A percentile compares a stretch with the other conserved stretches of the same genome.
These are phyloP conservation scores for Acleris emargana DNA, from an alignment of 2,888 invertebrate genomes.

Conservation along the genomic window DNA sequence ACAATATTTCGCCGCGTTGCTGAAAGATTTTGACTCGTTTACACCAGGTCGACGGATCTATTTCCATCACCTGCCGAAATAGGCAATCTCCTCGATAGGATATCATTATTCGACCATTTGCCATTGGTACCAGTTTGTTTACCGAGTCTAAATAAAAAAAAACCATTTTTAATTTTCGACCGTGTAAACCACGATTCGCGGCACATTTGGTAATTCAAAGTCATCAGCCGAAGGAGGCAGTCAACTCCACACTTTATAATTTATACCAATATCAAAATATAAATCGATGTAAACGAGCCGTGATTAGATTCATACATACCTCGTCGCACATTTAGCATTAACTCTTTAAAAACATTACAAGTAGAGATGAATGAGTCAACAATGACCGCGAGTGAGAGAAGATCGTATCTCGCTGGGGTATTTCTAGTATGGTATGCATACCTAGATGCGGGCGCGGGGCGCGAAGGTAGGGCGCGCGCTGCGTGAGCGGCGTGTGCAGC, in stretches of 20 bases:
- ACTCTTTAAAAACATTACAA: neutral
- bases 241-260: too few relatives aligned
- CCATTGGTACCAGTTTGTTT: too few relatives aligned
- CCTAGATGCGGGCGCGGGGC: slow-evolving; percentile 77
- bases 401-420: neutral
- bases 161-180: too few relatives aligned
- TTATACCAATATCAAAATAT: too few relatives aligned
- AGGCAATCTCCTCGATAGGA: too few relatives aligned
- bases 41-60: neutral
- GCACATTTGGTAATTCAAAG: too few relatives aligned
- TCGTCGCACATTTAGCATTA: slow-evolving; percentile 17
- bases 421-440: slow-evolving; percentile 40
- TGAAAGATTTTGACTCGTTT: neutral
- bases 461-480: slow-evolving; percentile 75
- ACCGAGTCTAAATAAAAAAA: too few relatives aligned
- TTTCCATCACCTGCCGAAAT: too few relatives aligned
- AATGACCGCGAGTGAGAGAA: neutral
- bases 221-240: too few relatives aligned
- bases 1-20: neutral
- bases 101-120: too few relatives aligned
- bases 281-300: too few relatives aligned
- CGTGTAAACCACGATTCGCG: too few relatives aligned
- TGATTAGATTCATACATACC: slow-evolving; percentile 11
- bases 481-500: slow-evolving; percentile 83
- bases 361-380: neutral